Evolutionary conservation across 2,113 vertebrate species (phyloP).

Genomic region (Scopus umbretta): DNA sequence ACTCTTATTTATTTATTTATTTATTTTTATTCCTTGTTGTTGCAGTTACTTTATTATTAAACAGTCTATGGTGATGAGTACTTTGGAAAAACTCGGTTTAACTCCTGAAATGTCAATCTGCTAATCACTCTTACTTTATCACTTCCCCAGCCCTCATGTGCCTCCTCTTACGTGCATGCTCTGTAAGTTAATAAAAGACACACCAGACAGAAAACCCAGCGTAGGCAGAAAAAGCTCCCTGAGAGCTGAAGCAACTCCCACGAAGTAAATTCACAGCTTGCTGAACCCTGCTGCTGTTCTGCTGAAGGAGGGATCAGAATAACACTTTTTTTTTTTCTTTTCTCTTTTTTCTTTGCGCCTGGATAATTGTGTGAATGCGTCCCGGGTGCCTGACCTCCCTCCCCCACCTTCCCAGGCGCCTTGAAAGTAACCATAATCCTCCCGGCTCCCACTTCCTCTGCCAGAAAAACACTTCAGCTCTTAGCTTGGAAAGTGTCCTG

Average conservation of each 20-base stretch:
- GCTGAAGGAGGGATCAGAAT: background rate
- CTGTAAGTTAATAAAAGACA: background rate
- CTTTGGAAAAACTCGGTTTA: background rate
- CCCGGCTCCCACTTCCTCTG: background rate
- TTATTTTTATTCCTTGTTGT: background rate
- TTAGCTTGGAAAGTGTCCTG: background rate
- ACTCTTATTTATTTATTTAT: too few relatives aligned
- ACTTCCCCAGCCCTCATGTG: background rate
- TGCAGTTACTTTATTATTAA: background rate
- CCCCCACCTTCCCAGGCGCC: background rate
- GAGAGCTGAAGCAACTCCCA: background rate
- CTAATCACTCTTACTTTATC: background rate
- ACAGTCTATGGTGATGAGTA: background rate
- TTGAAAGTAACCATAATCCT: background rate
- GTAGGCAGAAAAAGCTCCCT: background rate
- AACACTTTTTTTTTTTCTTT: background rate
- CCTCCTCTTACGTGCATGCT: background rate
- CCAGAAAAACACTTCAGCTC: constrained; percentile 4
- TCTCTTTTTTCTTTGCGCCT: background rate
- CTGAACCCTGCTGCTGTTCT: background rate
- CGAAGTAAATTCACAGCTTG: background rate
- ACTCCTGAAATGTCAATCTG: background rate
- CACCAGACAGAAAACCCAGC: background rate
- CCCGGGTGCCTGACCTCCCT: background rate
- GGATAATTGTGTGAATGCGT: background rate